These are phyloP conservation scores for Drosophila tani DNA, from an alignment of 1,140 invertebrate genomes.

Conservation along the genomic window DNA sequence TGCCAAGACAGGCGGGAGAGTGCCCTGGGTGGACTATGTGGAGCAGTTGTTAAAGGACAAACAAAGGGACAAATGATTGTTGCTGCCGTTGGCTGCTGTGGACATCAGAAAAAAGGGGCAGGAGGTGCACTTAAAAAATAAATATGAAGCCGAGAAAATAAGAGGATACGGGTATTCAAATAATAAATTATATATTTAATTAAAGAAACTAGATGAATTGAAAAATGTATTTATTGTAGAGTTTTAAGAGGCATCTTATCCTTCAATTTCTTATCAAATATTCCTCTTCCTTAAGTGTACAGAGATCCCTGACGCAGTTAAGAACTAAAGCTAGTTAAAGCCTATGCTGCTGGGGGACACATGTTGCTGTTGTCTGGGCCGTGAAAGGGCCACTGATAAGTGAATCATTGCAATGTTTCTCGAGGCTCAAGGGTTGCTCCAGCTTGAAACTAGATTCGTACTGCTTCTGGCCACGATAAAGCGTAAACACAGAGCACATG, in stretches of 20 bases:
- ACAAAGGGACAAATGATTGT: conserved; percentile 82
- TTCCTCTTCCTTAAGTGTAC: not conserved
- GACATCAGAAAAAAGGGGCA: conserved; percentile 34
- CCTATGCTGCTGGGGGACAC: conserved; percentile 26
- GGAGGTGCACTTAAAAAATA: conserved; percentile 19
- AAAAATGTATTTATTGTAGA: too few species aligned
- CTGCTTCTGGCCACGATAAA: conserved; percentile 24
- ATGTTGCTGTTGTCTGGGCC: conserved; percentile 21
- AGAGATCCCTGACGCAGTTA: conserved; percentile 22
- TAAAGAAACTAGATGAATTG: too few species aligned
- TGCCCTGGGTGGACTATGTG: conserved; percentile 59
- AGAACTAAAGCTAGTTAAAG: conserved; percentile 45
- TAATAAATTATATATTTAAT: too few species aligned
- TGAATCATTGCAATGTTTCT: conserved; percentile 35
- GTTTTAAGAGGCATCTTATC: too few species aligned
- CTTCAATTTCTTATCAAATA: too few species aligned
- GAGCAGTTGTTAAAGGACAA: conserved; percentile 81
- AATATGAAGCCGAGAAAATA: not conserved
- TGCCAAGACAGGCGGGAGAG: conserved; percentile 44
- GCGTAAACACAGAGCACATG: conserved; percentile 33
- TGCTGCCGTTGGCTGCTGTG: conserved; percentile 33
- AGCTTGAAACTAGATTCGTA: conserved; percentile 29
- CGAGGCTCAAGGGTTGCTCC: conserved; percentile 8
- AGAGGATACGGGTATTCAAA: too few species aligned
- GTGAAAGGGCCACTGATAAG: conserved; percentile 37